phyloP scores from a whole-genome alignment of 2,888 invertebrate genomes.

The Aphidoletes aphidimyza region DNA sequence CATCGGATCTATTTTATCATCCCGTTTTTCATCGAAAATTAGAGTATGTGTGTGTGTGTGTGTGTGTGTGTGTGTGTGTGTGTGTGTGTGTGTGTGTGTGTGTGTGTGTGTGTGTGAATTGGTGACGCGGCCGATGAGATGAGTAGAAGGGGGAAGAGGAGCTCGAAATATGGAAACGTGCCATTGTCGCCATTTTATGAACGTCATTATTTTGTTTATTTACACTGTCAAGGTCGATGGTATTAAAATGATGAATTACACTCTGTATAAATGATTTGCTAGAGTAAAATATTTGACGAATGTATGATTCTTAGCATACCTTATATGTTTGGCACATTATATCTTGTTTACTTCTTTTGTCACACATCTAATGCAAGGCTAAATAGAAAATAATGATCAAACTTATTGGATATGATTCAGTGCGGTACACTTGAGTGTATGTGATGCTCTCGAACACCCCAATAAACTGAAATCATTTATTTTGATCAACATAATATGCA shows the following conservation, averaged over 20 bases:
- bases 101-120: too few species aligned
- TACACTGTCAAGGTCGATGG: background rate
- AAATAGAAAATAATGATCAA: background rate
- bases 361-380: background rate
- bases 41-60: too few species aligned
- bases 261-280: background rate
- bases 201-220: conserved; percentile 24
- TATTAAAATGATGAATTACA: background rate
- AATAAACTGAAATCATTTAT: too few species aligned
- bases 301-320: background rate
- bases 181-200: background rate
- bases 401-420: background rate
- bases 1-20: too few species aligned
- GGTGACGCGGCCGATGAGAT: too few species aligned
- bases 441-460: too few species aligned
- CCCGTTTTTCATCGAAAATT: too few species aligned
- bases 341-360: background rate
- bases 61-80: too few species aligned
- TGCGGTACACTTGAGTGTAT: too few species aligned
- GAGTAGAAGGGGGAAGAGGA: too few species aligned
- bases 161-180: background rate
- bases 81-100: too few species aligned
- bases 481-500: too few species aligned
- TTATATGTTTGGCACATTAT: background rate
- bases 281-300: background rate